Base-by-base conservation (phyloP, 2,888 invertebrate genomes). In the Strigamia crassipes region DNA sequence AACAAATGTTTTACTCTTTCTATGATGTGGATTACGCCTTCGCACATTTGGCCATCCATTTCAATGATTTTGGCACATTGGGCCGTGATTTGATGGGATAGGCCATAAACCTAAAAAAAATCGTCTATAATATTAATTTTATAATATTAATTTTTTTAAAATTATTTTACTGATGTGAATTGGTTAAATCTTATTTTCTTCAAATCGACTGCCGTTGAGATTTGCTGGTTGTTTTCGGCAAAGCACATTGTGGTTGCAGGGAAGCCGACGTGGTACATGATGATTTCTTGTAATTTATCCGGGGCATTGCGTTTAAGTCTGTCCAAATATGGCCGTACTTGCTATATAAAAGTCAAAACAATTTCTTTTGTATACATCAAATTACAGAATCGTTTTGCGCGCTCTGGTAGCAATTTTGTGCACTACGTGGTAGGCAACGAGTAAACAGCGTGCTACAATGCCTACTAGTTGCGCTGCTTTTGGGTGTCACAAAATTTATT, bases 1-100 rank as follows among this genome's bases (percentile, higher is more conserved):
- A n/a, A n/a, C n/a, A n/a, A n/a, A n/a, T n/a, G n/a, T n/a, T n/a
- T n/a, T n/a, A 92, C 88, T 84, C 90, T 90, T 85, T 92, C 91
- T 0, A 93, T 89, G 85, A 92, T 90, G 85, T 93, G 92, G 23
- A 93, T 88, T 10, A 92, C 90, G 0, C 92, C 92, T 82, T 92
- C 92, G 85, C 93, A 93, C 42, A 92, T 91, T 85, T 91, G 90
- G 83, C 91, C 90, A 84, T 92, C 92, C 82, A 90, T 90, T 84
- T 90, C 90, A 0, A 90, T 88, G 13, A 93, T 86, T 10, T 91
- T 89, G 0, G 92, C 92, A 86, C 93, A 93, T 86, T 93, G 92
- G 0, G 92, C 91, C 0, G 93, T 92, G 0, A 91, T 90, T 80
- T 91, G 89, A 84, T 91, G 81, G 15, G 73, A 73, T 18, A 81